These are phyloP conservation scores for Asbolus verrucosus DNA, from an alignment of 1,140 invertebrate genomes.

Conservation along the genomic window DNA sequence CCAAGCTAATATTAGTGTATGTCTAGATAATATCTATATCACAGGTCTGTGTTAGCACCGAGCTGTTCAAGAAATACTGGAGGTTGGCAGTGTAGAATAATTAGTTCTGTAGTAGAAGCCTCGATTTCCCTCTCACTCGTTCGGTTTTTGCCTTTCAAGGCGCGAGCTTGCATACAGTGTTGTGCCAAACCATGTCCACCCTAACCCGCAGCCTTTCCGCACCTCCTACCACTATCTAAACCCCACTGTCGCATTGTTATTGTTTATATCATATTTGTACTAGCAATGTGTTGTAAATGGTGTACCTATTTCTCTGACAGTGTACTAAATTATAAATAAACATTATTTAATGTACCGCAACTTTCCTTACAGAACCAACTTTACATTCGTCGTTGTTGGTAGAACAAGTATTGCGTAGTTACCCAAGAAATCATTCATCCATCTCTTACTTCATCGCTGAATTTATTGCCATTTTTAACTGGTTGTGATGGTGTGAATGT, in stretches of 20 bases:
- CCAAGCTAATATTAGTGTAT: conserved; percentile 56
- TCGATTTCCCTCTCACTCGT: conserved; percentile 16
- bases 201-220: conserved; percentile 30
- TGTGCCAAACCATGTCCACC: conserved; percentile 60
- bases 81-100: conserved; percentile 44
- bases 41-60: conserved; percentile 58
- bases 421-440: too few relatives aligned
- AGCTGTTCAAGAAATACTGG: conserved; percentile 44
- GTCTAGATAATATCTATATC: conserved; percentile 57
- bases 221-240: conserved; percentile 26
- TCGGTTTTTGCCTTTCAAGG: conserved; percentile 27
- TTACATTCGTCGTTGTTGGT: too few relatives aligned
- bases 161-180: conserved; percentile 52
- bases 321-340: conserved; percentile 59
- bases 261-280: conserved; percentile 62
- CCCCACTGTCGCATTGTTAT: conserved; percentile 54
- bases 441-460: too few relatives aligned
- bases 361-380: neutral
- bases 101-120: conserved; percentile 45
- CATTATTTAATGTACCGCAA: conserved; percentile 56
- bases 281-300: conserved; percentile 61
- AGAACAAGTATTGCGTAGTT: too few relatives aligned
- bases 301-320: conserved; percentile 61
- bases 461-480: too few relatives aligned
- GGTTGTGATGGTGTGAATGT: too few relatives aligned